A percentile compares a stretch with the other conserved stretches of the same genome.
Evolutionary conservation across 37 sponge, comb jelly and placozoan genomes (phyloP).

Genomic region (Beroe ovata): DNA sequence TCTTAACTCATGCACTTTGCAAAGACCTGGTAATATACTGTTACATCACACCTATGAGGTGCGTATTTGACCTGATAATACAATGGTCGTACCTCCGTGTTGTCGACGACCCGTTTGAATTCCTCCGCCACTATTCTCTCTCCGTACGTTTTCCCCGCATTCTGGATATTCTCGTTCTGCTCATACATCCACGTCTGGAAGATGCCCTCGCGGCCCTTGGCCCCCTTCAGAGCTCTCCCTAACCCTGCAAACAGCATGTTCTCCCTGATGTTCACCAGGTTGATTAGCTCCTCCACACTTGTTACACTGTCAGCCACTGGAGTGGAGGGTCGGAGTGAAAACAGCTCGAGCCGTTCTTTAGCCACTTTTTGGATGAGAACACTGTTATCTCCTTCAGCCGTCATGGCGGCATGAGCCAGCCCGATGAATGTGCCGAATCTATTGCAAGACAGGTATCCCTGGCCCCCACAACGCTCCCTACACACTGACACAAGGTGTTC

Average conservation of each 20-base stretch:
- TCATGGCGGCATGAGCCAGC: conserved; percentile 61
- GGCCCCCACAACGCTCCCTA: conserved; percentile 58
- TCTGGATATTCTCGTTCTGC: conserved; percentile 54
- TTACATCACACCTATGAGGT: too few relatives aligned
- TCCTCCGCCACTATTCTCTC: conserved; percentile 52
- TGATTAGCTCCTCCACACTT: background rate
- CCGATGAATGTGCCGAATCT: conserved; percentile 60
- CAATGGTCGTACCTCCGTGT: conserved; percentile 5
- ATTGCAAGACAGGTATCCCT: conserved; percentile 60
- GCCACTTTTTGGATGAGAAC: conserved; percentile 56
- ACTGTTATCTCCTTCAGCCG: conserved; percentile 62
- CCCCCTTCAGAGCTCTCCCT: background rate
- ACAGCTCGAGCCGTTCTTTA: conserved; percentile 36
- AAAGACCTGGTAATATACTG: too few relatives aligned
- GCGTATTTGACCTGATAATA: too few relatives aligned
- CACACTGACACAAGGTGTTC: conserved; percentile 59
- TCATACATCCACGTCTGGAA: conserved; percentile 38
- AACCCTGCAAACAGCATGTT: conserved; percentile 28
- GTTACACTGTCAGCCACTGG: conserved; percentile 4
- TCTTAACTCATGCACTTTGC: background rate
- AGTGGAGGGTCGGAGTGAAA: background rate
- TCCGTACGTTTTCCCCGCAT: conserved; percentile 32
- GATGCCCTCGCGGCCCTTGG: background rate
- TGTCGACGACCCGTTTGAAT: conserved; percentile 10
- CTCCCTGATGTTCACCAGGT: conserved; percentile 42